Base-by-base conservation (phyloP, 1,140 invertebrate species). In the Drosophila repletoides region DNA sequence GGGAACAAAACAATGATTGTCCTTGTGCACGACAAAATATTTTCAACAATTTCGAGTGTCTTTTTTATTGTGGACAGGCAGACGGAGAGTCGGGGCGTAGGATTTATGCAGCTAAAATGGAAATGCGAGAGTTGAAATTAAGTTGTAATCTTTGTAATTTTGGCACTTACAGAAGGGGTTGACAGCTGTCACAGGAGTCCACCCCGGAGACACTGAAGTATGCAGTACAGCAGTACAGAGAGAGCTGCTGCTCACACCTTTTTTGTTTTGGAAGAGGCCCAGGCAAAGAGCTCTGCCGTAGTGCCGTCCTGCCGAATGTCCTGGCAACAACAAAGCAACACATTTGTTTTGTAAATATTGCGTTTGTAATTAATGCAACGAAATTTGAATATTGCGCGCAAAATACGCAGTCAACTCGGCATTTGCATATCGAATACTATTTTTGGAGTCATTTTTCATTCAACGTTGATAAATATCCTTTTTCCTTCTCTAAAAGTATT, bases 321-420 rank as follows among this genome's bases (percentile, higher is more conserved):
- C 55, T 56, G 38, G 10, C 15, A 12, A 10, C 24, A 38, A 84
- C 53, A 84, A 84, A 72, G 80, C 80, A 66, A 89, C 88, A 88
- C 88, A 89, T 87, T 89, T 89, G 88, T 89, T 89, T 89, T 89
- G 88, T 89, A 89, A 89, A 89, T 89, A 89, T 89, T 89, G 88
- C 88, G 88, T 89, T 76, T 69, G 70, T 89, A 87, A 86, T 88
- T 81, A 88, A 88, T 80, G 76, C 67, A 58, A 33, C 1, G 58
- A 60, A 60, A 71, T 71, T 71, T 71, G 68, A 71, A 71, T 68
- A 63, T 26, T 65, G 15, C 17, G 36, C 36, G 36, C 33, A 36
- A 36, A 36, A 36, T 15, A 36, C 5, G 14, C n/a, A n/a, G n/a
- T n/a, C n/a, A n/a, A n/a, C n/a, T n/a, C n/a, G n/a, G n/a, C 40